Conservation (phyloP, 1,140 invertebrate species). For the Propsilocerus akamusi region DNA sequence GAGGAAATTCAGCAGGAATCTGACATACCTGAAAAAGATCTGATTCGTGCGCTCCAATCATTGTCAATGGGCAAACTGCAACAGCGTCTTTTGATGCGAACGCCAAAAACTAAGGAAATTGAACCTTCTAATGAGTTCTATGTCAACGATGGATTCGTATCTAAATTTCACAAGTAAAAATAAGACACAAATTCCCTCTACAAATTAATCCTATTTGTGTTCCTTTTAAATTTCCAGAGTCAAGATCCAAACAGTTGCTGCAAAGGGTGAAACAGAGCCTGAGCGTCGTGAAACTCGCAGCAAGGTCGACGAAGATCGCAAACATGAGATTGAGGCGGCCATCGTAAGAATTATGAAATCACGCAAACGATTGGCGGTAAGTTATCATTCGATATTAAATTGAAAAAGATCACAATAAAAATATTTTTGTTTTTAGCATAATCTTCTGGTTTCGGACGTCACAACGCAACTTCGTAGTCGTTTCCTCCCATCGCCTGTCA, state of each 20-base stretch:
- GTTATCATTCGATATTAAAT: conserved; percentile 12
- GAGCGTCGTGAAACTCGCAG: conserved; percentile 93
- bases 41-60: conserved; percentile 88
- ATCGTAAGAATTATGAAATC: conserved; percentile 99
- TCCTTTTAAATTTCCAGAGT: conserved; percentile 37
- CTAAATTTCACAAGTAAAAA: conserved; percentile 76
- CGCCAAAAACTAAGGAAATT: conserved; percentile 90
- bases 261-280: conserved; percentile 95
- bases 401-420: conserved; percentile 6
- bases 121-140: conserved; percentile 81
- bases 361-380: conserved; percentile 76
- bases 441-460: conserved; percentile 90
- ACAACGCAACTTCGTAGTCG: conserved; percentile 90
- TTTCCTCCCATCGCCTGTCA: conserved; percentile 92
- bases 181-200: background rate
- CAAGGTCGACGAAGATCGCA: conserved; percentile 97
- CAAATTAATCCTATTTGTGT: background rate
- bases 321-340: conserved; percentile 98
- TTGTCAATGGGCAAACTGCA: conserved; percentile 96
- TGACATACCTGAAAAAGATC: conserved; percentile 92
- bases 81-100: conserved; percentile 87
- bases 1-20: conserved; percentile 96
- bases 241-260: conserved; percentile 86
- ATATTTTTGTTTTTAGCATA: conserved; percentile 42
- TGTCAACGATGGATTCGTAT: conserved; percentile 96